Percentiles rank a stretch among this genome's conserved stretches.
phyloP scores from a whole-genome alignment of 2,888 invertebrate genomes.

The Volucella inanis region DNA sequence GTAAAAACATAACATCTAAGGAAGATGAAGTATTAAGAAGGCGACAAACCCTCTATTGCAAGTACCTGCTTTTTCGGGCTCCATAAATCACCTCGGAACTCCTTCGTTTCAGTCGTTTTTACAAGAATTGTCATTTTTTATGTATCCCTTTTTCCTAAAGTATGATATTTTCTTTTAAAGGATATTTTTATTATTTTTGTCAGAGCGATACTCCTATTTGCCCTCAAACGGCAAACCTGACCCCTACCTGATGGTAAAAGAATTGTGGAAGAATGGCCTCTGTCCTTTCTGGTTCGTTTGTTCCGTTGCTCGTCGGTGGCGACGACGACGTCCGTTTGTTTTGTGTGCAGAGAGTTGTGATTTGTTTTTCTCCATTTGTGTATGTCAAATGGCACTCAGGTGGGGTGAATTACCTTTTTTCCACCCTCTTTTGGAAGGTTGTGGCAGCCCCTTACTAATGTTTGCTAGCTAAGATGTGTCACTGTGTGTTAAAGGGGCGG shows the following conservation, averaged over 20 bases:
- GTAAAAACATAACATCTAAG: slow-evolving; percentile 31
- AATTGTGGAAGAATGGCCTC: slow-evolving; percentile 23
- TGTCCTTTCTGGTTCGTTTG: slow-evolving; percentile 51
- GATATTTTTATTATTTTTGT: slow-evolving; percentile 38
- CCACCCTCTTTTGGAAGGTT: slow-evolving; percentile 18
- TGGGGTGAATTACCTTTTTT: slow-evolving; percentile 46
- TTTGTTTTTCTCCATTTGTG: slow-evolving; percentile 62
- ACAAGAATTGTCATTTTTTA: slow-evolving; percentile 63
- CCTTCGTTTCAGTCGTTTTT: slow-evolving; percentile 58
- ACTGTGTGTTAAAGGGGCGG: neutral
- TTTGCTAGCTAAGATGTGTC: slow-evolving; percentile 11
- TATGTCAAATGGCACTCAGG: slow-evolving; percentile 68
- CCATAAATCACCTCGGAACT: slow-evolving; percentile 69
- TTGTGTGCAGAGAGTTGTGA: slow-evolving; percentile 44
- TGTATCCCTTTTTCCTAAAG: slow-evolving; percentile 37
- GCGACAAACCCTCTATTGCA: slow-evolving; percentile 62
- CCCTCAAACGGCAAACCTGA: neutral
- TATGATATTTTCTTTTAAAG: slow-evolving; percentile 48
- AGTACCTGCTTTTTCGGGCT: slow-evolving; percentile 51
- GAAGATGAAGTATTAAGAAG: slow-evolving; percentile 68
- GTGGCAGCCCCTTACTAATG: slow-evolving; percentile 34
- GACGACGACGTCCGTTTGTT: slow-evolving; percentile 39
- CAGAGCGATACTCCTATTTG: neutral
- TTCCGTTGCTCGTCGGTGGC: slow-evolving; percentile 25
- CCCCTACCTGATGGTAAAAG: neutral